Conservation (phyloP, 2,797 vertebrate genomes). For the Uromys caudimaculatus region DNA sequence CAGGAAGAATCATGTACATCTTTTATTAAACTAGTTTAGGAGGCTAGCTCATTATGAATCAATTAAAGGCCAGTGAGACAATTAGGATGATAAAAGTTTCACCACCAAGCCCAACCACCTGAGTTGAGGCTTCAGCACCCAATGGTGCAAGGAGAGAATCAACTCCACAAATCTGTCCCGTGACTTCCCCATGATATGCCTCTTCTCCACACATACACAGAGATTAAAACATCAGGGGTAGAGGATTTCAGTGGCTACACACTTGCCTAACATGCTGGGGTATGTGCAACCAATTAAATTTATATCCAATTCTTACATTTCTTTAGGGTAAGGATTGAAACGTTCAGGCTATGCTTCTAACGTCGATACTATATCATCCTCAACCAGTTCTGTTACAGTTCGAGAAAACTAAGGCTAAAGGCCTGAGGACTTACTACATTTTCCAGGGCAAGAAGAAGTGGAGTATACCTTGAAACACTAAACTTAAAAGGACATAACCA, state of each 20-base stretch:
- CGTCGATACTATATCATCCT: not conserved
- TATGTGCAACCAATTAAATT: not conserved
- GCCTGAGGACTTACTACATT: not conserved
- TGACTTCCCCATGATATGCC: not conserved
- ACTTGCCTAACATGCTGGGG: not conserved
- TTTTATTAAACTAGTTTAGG: constrained; percentile 29
- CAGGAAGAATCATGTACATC: not conserved
- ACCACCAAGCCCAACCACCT: too few species aligned
- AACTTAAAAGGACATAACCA: not conserved
- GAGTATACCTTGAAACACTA: not conserved
- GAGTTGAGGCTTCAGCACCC: not conserved
- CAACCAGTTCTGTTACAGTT: not conserved
- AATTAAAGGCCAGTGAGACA: not conserved
- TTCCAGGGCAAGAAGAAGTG: not conserved
- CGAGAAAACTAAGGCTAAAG: not conserved
- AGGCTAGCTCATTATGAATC: constrained; percentile 38
- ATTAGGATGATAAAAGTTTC: not conserved
- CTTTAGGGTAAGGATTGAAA: not conserved
- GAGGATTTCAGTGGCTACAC: not conserved
- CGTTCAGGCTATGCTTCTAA: not conserved
- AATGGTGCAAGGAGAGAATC: not conserved
- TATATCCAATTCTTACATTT: constrained; percentile 24
- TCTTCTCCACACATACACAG: not conserved
- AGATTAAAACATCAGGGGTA: not conserved
- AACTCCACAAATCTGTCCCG: not conserved